Evolutionary conservation across 1,140 invertebrate species (phyloP), one percentile per base, ranked within the genome.

Genomic region (Acromyrmex charruanus): DNA sequence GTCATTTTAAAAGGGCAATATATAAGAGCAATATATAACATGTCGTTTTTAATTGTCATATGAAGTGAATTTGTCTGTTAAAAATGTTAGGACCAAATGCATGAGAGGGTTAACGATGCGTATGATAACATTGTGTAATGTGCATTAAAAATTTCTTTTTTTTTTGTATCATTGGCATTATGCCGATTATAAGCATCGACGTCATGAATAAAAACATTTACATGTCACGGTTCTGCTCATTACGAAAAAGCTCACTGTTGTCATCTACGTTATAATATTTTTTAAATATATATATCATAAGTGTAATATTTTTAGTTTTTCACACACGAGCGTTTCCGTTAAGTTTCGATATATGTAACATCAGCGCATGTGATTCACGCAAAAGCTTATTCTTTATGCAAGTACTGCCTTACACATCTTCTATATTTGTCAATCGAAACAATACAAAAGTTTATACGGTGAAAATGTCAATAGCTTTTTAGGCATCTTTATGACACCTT

Each of bases 51-150:
- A 71, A 51, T 72, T 72, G 25, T 51, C 44, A 72, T 21, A 16
- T n/a, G 16, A 53, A 53, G 12, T 28, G 44, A 3, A 14, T 51
- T 51, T 53, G 39, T 72, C 44, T 10, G 9, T 39, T 25, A 16
- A 25, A 25, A 14, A 5, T 72, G 14, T 9, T 72, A 51, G 25
- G 16, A 18, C 25, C 21, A 72, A 72, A 72, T 72, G 69, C 69
- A 72, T 72, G 44, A 51, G 69, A 72, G 69, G n/a, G 44, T 72
- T 28, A 72, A 72, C 69, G 44, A 72, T 25, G 39, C 31, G 68
- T 25, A 28, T 69, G 35, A 44, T 25, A 25, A 71, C 10, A 14
- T 68, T 68, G 21, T 25, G 16, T 71, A 71, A 28, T 28, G 9
- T 28, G 69, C 25, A 53, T 51, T 28, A 39, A 69, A 69, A 25